These are phyloP conservation scores for Tachina lurida DNA, from an alignment of 2,888 invertebrate genomes.

Conservation along the genomic window DNA sequence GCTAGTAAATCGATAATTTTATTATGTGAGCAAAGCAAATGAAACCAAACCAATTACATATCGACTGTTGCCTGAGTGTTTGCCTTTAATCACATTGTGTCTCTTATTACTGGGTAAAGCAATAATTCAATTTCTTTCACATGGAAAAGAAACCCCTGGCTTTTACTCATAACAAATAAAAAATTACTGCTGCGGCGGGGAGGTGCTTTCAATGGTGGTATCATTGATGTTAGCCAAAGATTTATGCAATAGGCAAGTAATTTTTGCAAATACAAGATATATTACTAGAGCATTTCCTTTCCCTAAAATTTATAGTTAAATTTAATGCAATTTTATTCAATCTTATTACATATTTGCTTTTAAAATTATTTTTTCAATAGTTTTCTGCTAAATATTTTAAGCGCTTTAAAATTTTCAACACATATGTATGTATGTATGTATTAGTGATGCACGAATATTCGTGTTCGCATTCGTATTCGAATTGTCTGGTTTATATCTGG, in stretches of 20 bases:
- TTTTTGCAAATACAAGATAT: constrained; percentile 1
- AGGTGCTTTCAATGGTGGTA: background rate
- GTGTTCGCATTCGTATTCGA: too few species aligned
- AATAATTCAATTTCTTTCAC: constrained; percentile 5
- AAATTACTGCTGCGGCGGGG: background rate
- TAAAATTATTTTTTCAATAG: background rate
- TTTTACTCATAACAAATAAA: background rate
- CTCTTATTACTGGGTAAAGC: constrained; percentile 17
- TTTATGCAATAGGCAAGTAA: constrained; percentile 20
- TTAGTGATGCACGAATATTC: too few species aligned
- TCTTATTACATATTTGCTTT: background rate
- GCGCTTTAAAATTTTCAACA: background rate
- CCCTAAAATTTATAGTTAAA: background rate
- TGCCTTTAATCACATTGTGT: constrained; percentile 44
- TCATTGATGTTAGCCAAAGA: constrained; percentile 11
- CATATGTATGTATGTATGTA: background rate
- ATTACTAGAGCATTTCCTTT: background rate
- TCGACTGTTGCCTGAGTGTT: background rate
- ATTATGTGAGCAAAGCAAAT: constrained; percentile 45
- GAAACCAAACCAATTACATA: constrained; percentile 33
- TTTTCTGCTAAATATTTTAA: background rate
- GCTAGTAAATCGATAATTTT: constrained; percentile 59
- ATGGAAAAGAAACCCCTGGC: background rate
- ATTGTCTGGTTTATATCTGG: too few species aligned
- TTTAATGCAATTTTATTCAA: constrained; percentile 22